Conservation (phyloP, 2,113 vertebrate genomes). For the Chaetorhynchus papuensis region DNA sequence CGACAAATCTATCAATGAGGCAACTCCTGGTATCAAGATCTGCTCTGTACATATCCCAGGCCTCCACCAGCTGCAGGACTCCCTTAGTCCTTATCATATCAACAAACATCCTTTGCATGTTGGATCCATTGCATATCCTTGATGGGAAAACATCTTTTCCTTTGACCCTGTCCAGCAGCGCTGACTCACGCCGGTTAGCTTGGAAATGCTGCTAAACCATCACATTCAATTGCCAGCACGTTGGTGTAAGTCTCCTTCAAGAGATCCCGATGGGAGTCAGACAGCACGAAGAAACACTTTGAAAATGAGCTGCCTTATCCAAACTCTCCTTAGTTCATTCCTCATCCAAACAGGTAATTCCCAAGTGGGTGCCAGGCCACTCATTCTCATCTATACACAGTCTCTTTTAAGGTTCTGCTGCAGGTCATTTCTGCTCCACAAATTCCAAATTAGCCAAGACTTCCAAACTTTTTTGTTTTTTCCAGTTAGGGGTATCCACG, state of each 20-base stretch:
- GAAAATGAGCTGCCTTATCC: background rate
- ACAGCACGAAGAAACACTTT: background rate
- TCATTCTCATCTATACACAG: background rate
- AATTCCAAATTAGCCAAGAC: background rate
- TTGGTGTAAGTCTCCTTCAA: background rate
- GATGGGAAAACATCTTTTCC: background rate
- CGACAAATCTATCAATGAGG: fast-evolving
- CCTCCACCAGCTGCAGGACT: background rate
- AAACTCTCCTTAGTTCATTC: background rate
- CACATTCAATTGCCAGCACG: background rate
- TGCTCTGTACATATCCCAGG: background rate
- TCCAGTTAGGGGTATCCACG: background rate
- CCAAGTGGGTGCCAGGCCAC: background rate
- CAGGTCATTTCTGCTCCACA: background rate
- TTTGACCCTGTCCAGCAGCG: fast-evolving
- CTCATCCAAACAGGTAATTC: background rate
- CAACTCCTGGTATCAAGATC: background rate
- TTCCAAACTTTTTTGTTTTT: background rate
- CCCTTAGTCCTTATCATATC: background rate
- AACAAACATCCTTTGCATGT: background rate
- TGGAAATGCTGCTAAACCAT: background rate
- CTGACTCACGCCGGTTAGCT: background rate
- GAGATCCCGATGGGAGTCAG: background rate
- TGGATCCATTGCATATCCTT: background rate
- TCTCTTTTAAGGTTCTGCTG: background rate